These are phyloP conservation scores for Raja brachyura DNA, from an alignment of 2,113 vertebrate genomes.

Conservation along the genomic window DNA sequence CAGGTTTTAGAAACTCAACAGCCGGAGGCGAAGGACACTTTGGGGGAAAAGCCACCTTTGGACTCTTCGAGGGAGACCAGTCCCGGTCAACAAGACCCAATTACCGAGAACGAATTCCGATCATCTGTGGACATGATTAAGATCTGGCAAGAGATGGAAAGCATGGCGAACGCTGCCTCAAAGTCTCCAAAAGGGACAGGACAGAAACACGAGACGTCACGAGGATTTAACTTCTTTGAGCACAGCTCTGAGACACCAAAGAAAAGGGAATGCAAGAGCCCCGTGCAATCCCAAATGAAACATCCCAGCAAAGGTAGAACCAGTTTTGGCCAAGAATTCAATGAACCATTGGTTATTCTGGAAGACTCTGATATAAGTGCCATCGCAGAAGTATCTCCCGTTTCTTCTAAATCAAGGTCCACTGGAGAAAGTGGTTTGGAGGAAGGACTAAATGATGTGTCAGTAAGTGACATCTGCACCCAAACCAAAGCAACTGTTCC, in stretches of 20 bases:
- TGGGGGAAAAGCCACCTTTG: not conserved
- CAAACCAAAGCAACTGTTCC: no score
- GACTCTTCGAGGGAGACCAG: not conserved
- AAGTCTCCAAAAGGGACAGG: slow-evolving; percentile 37
- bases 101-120: slow-evolving; percentile 61
- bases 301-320: slow-evolving; percentile 39
- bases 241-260: not conserved
- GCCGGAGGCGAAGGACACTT: no score
- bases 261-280: not conserved
- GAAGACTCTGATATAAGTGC: slow-evolving; percentile 62
- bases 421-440: not conserved
- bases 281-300: slow-evolving; percentile 38
- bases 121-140: slow-evolving; percentile 62
- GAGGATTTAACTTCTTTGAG: not conserved
- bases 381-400: slow-evolving; percentile 49
- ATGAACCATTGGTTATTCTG: slow-evolving; percentile 57
- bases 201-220: not conserved
- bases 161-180: slow-evolving; percentile 43
- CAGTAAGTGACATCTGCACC: not conserved
- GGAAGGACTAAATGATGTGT: not conserved
- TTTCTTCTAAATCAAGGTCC: slow-evolving; percentile 43
- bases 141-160: slow-evolving; percentile 70
- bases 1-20: not conserved
- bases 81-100: slow-evolving; percentile 17
- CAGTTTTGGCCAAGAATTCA: slow-evolving; percentile 38